Evolutionary conservation across 2,888 invertebrate species (phyloP).

Genomic region (Erebia palarica): DNA sequence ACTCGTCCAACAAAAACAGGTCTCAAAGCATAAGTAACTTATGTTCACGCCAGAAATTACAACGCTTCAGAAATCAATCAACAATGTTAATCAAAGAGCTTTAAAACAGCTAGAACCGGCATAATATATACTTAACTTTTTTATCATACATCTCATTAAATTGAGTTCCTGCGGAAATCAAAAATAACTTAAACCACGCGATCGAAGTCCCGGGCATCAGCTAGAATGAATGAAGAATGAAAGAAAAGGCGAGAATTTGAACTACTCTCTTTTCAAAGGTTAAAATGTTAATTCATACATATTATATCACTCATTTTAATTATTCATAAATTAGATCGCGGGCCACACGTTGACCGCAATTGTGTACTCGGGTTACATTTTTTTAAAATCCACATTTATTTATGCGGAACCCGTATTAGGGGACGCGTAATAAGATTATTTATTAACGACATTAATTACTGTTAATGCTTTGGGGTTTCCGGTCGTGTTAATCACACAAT

Average conservation of each 20-base stretch:
- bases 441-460: slow-evolving; percentile 14
- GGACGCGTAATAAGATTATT: slow-evolving; percentile 11
- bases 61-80: not conserved
- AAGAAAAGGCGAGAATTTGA: no score
- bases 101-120: slow-evolving; percentile 13
- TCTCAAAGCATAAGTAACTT: no score
- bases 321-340: slow-evolving; percentile 34
- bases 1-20: no score
- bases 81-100: slow-evolving; percentile 10
- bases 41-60: not conserved
- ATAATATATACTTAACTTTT: no score
- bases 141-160: no score
- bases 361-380: slow-evolving; percentile 19
- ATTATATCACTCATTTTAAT: slow-evolving; percentile 27
- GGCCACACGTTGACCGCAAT: slow-evolving; percentile 22
- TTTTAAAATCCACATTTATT: slow-evolving; percentile 14
- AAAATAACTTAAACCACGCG: no score
- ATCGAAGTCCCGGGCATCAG: no score
- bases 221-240: no score
- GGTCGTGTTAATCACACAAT: not conserved
- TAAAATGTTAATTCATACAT: no score
- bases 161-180: no score
- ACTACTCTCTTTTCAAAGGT: no score
- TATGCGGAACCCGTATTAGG: slow-evolving; percentile 16
- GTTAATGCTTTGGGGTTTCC: not conserved